Percentiles rank a stretch among this genome's conserved stretches.
These are phyloP conservation scores for Dugesia japonica DNA, from an alignment of 2,888 invertebrate species.

Conservation along the genomic window DNA sequence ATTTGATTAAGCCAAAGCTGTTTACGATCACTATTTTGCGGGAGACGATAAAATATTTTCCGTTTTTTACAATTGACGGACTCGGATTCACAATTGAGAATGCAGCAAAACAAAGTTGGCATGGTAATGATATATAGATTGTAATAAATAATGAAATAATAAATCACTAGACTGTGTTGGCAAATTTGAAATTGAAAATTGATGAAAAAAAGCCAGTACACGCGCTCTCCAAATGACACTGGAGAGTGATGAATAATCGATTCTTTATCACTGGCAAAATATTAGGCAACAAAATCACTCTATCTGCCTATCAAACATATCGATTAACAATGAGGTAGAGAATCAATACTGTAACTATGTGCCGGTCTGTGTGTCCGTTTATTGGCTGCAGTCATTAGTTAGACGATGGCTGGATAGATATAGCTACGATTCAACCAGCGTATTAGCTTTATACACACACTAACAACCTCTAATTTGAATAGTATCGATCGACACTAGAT, in stretches of 20 bases:
- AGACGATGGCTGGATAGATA: slow-evolving; percentile 4
- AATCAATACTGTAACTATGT: slow-evolving; percentile 14
- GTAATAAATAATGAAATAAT: too few species aligned
- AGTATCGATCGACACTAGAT: slow-evolving; percentile 16
- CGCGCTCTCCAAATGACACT: slow-evolving; percentile 13
- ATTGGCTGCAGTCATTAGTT: not conserved
- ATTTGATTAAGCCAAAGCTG: not conserved
- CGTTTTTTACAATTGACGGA: slow-evolving; percentile 10
- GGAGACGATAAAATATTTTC: not conserved
- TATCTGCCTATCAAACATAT: not conserved
- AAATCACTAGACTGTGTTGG: too few species aligned
- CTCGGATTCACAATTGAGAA: slow-evolving; percentile 1
- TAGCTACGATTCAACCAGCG: slow-evolving; percentile 2
- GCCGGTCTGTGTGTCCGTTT: slow-evolving; percentile 2
- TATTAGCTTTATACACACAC: not conserved
- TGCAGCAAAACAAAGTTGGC: slow-evolving; percentile 15
- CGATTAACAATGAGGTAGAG: slow-evolving; percentile 20
- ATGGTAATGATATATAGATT: too few species aligned
- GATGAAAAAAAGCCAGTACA: not conserved
- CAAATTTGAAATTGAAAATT: not conserved
- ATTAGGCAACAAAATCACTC: not conserved
- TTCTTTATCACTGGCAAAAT: not conserved
- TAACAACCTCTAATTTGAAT: slow-evolving; percentile 1
- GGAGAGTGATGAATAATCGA: slow-evolving; percentile 16
- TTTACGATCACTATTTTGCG: not conserved